Percentiles rank a stretch among this genome's conserved stretches.
phyloP scores from a whole-genome alignment of 2,888 invertebrate species.

The Deilephila elpenor region DNA sequence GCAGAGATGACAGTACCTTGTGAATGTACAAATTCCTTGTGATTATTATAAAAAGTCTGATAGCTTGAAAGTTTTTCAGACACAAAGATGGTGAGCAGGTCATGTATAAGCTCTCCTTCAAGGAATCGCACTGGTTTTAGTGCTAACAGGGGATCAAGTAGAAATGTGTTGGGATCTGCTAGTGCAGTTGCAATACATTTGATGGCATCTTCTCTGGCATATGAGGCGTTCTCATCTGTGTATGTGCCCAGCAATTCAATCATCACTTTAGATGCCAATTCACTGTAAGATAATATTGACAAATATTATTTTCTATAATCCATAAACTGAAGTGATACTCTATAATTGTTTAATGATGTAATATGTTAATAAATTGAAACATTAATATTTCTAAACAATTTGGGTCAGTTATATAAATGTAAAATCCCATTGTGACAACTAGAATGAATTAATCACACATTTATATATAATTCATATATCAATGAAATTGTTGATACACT shows the following conservation, averaged over 20 bases:
- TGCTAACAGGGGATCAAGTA: conserved; percentile 96
- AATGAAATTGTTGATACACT: no score
- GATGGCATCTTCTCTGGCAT: conserved; percentile 98
- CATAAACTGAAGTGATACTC: background rate
- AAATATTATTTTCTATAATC: background rate
- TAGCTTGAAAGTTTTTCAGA: conserved; percentile 97
- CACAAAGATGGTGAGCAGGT: conserved; percentile 97
- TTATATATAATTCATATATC: no score
- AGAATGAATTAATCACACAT: no score
- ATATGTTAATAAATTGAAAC: no score
- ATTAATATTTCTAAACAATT: no score
- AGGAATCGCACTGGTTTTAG: conserved; percentile 97
- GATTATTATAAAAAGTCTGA: conserved; percentile 94
- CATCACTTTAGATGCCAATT: conserved; percentile 98
- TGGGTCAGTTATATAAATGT: background rate
- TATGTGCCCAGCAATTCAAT: conserved; percentile 98
- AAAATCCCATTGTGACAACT: no score
- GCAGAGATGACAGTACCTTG: conserved; percentile 71
- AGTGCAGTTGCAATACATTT: conserved; percentile 97
- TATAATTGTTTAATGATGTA: no score
- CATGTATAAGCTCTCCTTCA: conserved; percentile 97
- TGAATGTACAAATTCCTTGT: conserved; percentile 94
- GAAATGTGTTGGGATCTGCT: conserved; percentile 97
- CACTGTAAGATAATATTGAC: conserved; percentile 82
- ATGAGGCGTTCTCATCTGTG: conserved; percentile 98